Evolutionary conservation across 2,888 invertebrate species (phyloP), one percentile per base, ranked within the genome.

Genomic region (Steinernema scapterisci): DNA sequence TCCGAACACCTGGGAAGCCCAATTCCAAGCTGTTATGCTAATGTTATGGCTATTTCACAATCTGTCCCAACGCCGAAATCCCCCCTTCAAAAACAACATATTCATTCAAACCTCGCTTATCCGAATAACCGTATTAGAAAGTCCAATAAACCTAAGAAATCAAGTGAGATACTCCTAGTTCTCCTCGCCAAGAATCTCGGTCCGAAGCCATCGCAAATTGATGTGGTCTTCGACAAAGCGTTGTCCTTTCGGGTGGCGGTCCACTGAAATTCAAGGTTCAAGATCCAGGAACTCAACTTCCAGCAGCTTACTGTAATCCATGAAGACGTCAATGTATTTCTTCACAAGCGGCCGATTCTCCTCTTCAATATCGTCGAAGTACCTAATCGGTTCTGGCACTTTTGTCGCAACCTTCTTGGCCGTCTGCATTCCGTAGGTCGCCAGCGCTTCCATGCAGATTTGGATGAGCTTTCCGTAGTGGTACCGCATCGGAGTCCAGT

Each of bases 381-480:
- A 16, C 2, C 16, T 5, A 5, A 63, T 63, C 1, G 27, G 63
- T 1, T 63, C 16, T 31, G 19, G 27, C 16, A 7, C 31, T 16
- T 2, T 27, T 11, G 25, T 5, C 1, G 63, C 31, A n/a, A 63
- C 63, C 31, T 63, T 63, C n/a, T 38, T 11, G 11, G 11, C 9
- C 16, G 27, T 27, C 16, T 19, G 1, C 16, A n/a, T 6, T 6
- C 63, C 63, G 19, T 63, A 63, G 27, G 13, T n/a, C 13, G 63
- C 63, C 31, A 63, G 1, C 9, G 63, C 63, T 16, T 63, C 63
- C 63, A 63, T 63, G 38, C 63, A 63, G 16, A 63, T 31, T 7
- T 11, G 5, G 9, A 63, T 2, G 6, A 63, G 63, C 31, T 31
- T 25, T 13, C 31, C 63, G 63, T 25, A 31, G 31, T 31, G 63